Conservation (phyloP, 2,113 vertebrate genomes). For the Pelusios castaneus region DNA sequence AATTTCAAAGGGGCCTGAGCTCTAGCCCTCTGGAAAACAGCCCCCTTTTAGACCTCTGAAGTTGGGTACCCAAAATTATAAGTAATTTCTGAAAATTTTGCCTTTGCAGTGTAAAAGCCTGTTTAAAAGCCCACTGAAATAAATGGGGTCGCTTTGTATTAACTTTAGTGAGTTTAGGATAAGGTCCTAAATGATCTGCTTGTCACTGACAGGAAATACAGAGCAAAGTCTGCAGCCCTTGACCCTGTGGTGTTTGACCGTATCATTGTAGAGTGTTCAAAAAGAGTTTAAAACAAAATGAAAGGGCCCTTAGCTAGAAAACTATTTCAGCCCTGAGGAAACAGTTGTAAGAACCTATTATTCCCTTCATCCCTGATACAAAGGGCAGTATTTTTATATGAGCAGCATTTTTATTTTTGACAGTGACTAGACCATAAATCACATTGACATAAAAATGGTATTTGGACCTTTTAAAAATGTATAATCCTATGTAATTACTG, state of each 20-base stretch:
- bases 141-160: background rate
- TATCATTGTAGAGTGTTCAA: background rate
- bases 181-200: background rate
- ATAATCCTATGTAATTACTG: background rate
- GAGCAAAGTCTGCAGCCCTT: background rate
- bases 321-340: background rate
- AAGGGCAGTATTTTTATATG: slow-evolving; percentile 1
- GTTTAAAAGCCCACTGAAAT: background rate
- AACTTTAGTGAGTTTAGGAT: background rate
- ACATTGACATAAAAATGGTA: background rate
- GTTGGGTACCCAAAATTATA: background rate
- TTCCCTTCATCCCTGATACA: slow-evolving; percentile 31
- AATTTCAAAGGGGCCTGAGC: slow-evolving; percentile 15
- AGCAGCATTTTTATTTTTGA: slow-evolving; percentile 35
- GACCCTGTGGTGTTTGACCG: background rate
- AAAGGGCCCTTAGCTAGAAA: background rate
- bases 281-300: background rate
- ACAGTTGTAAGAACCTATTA: background rate
- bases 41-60: background rate
- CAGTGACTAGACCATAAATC: slow-evolving; percentile 22
- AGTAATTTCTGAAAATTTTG: background rate
- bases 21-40: background rate
- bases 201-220: background rate
- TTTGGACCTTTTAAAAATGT: background rate
- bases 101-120: background rate